phyloP scores from a whole-genome alignment of 92 coral and sea anemone species.

The Bergia puertoricense region DNA sequence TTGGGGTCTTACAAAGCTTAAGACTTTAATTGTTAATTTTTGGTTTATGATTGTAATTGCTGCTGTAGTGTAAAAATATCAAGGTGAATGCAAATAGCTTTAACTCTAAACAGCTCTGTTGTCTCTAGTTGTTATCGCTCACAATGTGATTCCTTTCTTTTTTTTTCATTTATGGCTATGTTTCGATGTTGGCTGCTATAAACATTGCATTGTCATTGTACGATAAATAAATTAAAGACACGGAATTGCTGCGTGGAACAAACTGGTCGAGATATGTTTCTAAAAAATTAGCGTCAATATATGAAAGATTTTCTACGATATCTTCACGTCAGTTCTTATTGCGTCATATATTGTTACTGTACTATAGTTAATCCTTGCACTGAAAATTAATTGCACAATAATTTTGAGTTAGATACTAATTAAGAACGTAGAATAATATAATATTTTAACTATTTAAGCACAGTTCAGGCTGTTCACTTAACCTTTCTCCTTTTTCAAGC shows the following conservation, averaged over 20 bases:
- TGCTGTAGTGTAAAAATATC: no score
- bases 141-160: neutral
- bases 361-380: neutral
- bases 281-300: neutral
- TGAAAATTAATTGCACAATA: neutral
- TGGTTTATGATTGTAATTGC: no score
- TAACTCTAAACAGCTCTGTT: neutral
- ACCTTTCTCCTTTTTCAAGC: neutral
- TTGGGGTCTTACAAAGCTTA: neutral
- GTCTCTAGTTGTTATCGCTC: neutral
- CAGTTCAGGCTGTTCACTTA: neutral
- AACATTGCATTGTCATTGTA: neutral
- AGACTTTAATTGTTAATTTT: no score
- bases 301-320: neutral
- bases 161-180: neutral
- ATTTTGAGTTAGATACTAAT: neutral
- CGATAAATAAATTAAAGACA: neutral
- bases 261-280: neutral
- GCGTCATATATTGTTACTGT: neutral
- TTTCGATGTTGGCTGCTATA: neutral
- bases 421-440: neutral
- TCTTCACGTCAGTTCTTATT: neutral
- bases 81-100: neutral
- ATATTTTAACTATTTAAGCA: neutral
- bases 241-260: neutral